Evolutionary conservation across 2,888 invertebrate genomes (phyloP), one percentile per base, ranked within the genome.

Genomic region (Oligia strigilis): DNA sequence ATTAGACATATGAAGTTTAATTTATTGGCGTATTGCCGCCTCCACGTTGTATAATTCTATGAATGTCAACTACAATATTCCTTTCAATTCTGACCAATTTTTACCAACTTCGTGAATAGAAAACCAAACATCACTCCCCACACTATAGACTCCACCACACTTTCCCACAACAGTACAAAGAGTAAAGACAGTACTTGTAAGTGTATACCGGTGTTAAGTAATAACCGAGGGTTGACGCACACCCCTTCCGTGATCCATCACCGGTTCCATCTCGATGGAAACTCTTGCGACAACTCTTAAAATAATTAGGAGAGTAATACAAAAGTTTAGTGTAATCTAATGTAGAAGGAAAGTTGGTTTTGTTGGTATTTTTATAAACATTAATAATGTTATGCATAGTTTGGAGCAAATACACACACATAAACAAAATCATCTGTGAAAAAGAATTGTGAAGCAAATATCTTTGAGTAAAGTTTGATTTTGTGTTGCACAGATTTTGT

Each of bases 231-330:
- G 90, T 77, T 29, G 72, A 72, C 73, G 52, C 74, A 86, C 91
- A 92, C 93, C 94, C 92, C 92, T 92, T 91, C 83, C 86, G 93
- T 92, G 93, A 94, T 94, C 94, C 94, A 94, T 94, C 94, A 94
- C 92, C 87, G 80, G 84, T 90, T 93, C 92, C 92, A 93, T 92
- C 93, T 90, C 87, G 89, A 85, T 87, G 73, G 78, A 85, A 71
- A 88, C 86, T 91, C 89, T 89, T 88, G 88, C 79, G 83, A 74
- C 55, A 65, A 80, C 84, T 87, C 88, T 87, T 85, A 70, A 81
- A 87, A 89, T 87, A 85, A 90, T 90, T 90, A 89, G 67, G 52
- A 78, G 52, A n/a, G 40, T 89, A 87, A 88, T 80, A 85, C 77
- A 76, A 83, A 88, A 89, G 87, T 88, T 90, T 71, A 40, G 43